A percentile compares a stretch with the other conserved stretches of the same genome.
Evolutionary conservation across 2,888 invertebrate species (phyloP).

Genomic region (Pinctada fucata): DNA sequence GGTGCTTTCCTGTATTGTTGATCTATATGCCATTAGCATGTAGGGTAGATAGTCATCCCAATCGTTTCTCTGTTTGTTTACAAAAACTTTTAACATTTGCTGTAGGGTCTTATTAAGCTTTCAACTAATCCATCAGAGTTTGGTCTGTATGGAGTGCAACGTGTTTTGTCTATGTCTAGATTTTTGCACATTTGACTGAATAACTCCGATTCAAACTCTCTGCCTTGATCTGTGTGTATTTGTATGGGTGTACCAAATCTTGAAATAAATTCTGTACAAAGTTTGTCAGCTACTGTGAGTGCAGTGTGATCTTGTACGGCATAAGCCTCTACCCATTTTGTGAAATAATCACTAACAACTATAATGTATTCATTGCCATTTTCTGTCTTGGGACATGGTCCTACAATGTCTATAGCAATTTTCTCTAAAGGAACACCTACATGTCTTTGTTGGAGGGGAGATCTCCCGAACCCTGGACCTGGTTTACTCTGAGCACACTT

Average conservation of each 20-base stretch:
- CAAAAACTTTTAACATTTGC: constrained; percentile 27
- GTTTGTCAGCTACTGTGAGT: too few species aligned
- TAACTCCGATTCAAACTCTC: constrained; percentile 34
- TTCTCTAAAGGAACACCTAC: too few species aligned
- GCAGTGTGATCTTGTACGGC: too few species aligned
- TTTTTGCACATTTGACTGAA: constrained; percentile 25
- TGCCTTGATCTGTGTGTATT: constrained; percentile 30
- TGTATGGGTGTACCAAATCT: constrained; percentile 29
- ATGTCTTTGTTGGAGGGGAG: background rate
- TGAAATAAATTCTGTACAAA: constrained; percentile 18
- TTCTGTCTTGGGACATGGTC: too few species aligned
- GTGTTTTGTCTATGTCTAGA: constrained; percentile 29
- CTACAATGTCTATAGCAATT: background rate
- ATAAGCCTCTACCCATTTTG: too few species aligned
- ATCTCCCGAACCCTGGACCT: constrained; percentile 6
- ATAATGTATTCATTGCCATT: too few species aligned
- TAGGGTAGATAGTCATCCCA: constrained; percentile 28
- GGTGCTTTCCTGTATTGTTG: constrained; percentile 6
- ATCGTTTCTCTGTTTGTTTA: constrained; percentile 29
- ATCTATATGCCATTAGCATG: constrained; percentile 22
- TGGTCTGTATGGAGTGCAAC: constrained; percentile 38
- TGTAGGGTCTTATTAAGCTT: constrained; percentile 31
- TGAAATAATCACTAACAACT: too few species aligned
- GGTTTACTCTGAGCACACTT: background rate
- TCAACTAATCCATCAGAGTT: constrained; percentile 43